Conservation (phyloP, 2,113 vertebrate species). For the Tachysurus vachellii region DNA sequence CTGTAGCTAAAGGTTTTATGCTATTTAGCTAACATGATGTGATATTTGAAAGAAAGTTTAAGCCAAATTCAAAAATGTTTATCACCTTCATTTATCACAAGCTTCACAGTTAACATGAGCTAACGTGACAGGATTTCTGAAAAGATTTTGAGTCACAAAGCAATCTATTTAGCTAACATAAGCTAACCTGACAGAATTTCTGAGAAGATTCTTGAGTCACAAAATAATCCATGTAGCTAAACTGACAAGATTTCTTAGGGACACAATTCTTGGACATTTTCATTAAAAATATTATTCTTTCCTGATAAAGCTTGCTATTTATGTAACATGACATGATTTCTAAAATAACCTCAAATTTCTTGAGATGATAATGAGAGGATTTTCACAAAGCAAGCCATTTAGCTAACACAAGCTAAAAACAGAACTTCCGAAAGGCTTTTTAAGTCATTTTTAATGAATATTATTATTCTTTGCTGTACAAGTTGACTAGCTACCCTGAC, state of each 20-base stretch:
- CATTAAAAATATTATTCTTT: not conserved
- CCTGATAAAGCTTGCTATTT: not conserved
- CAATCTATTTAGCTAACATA: too few species aligned
- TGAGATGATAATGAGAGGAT: too few species aligned
- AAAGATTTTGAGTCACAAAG: too few species aligned
- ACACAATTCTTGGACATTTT: not conserved
- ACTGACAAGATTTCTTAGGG: too few species aligned
- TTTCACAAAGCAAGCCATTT: not conserved
- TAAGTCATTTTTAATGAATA: not conserved
- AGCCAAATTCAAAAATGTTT: not conserved
- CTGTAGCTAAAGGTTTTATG: not conserved
- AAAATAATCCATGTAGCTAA: too few species aligned
- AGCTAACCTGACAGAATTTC: not conserved
- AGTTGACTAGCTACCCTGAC: not conserved
- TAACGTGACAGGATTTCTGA: not conserved
- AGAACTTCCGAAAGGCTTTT: not conserved
- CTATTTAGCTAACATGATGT: not conserved
- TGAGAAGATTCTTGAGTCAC: not conserved
- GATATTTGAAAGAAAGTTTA: not conserved
- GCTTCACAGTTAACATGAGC: not conserved
- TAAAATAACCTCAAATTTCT: not conserved
- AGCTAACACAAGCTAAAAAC: not conserved
- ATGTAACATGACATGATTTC: not conserved
- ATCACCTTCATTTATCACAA: not conserved
- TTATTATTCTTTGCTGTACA: not conserved